A percentile compares a stretch with the other conserved stretches of the same genome.
Conservation (phyloP, 2,797 vertebrate genomes). For the Malurus leucopterus region DNA sequence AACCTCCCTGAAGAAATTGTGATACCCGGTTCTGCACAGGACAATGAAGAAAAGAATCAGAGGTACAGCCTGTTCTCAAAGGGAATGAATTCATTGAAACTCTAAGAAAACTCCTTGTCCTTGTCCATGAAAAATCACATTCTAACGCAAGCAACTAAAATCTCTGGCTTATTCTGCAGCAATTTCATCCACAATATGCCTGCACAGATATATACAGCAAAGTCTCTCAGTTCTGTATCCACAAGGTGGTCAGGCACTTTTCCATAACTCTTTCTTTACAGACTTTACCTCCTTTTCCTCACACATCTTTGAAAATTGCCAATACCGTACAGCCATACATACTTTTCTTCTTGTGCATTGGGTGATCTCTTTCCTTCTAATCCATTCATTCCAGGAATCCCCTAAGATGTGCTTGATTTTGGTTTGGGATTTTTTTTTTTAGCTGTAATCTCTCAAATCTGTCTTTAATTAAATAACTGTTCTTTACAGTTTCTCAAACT, state of each 20-base stretch:
- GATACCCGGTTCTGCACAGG: background rate
- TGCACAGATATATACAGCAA: background rate
- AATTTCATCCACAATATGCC: background rate
- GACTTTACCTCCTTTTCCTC: background rate
- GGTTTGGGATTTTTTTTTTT: fast-evolving
- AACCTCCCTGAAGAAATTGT: background rate
- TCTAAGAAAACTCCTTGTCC: background rate
- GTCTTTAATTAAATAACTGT: background rate
- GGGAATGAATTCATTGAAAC: background rate
- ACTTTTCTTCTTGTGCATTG: background rate
- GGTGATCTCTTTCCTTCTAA: background rate
- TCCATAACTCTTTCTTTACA: background rate
- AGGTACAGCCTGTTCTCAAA: background rate
- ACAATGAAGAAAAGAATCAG: background rate
- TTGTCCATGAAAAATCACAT: background rate
- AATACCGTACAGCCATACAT: background rate
- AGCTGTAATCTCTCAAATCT: background rate
- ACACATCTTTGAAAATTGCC: background rate
- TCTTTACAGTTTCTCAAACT: background rate
- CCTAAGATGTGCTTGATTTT: fast-evolving
- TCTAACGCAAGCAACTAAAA: background rate
- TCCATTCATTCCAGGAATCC: background rate
- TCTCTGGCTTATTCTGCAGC: background rate
- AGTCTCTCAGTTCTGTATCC: background rate
- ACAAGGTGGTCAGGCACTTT: background rate